Conservation (phyloP, 2,888 invertebrate genomes). For the Mesorhabditis belari region DNA sequence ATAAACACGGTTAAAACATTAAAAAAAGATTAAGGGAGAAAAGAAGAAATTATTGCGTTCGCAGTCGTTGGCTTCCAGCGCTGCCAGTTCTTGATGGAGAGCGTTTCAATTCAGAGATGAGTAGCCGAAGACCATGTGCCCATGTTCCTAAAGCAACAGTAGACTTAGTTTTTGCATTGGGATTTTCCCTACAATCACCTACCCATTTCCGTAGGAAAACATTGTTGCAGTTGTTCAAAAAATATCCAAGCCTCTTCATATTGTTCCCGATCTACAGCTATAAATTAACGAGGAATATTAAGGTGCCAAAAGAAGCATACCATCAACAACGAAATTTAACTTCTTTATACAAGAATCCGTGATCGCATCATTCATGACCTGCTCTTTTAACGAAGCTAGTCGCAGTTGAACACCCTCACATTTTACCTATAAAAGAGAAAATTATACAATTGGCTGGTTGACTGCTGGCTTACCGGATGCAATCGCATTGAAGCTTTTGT, state of each 20-base stretch:
- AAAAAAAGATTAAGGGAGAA: background rate
- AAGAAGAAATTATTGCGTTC: background rate
- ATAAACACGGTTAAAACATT: too few species aligned
- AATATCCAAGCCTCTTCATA: background rate
- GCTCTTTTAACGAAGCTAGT: background rate
- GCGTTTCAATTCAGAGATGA: background rate
- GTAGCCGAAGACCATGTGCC: background rate
- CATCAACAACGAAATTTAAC: background rate
- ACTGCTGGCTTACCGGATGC: background rate
- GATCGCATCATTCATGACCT: background rate
- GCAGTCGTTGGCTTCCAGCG: background rate
- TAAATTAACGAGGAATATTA: too few species aligned
- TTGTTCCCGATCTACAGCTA: background rate
- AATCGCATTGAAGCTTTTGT: background rate
- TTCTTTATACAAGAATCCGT: background rate
- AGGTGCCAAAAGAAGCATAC: background rate
- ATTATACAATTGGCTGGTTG: background rate
- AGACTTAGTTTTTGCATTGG: background rate
- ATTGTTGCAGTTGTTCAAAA: background rate
- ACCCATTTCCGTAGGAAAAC: background rate
- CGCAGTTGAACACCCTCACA: background rate
- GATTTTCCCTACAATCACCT: background rate
- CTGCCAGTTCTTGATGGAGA: background rate
- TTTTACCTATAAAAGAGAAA: background rate
- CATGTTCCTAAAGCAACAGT: too few species aligned